These are phyloP conservation scores for Lasiurus borealis DNA, from an alignment of 2,113 vertebrate species.

Conservation along the genomic window DNA sequence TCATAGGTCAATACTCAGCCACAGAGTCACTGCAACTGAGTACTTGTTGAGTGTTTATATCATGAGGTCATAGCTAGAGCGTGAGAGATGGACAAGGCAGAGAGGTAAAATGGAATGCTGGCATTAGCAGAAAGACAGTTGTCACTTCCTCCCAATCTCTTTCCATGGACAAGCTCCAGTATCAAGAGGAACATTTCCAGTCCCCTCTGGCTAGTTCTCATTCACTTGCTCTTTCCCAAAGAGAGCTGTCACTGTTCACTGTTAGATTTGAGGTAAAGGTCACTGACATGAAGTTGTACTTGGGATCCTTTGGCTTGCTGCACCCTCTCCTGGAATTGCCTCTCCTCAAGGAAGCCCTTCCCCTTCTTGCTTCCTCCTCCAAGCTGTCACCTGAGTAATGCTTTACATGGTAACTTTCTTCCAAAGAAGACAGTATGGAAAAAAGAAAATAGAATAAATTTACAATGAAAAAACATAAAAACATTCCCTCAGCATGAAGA, in stretches of 20 bases:
- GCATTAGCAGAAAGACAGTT: not conserved
- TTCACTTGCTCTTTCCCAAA: not conserved
- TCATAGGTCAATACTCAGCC: no score
- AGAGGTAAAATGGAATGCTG: fast-evolving
- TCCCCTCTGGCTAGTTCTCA: no score
- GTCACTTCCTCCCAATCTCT: not conserved
- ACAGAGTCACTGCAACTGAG: no score
- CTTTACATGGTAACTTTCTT: not conserved
- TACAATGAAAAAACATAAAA: not conserved
- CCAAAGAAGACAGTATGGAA: fast-evolving
- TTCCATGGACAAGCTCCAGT: fast-evolving
- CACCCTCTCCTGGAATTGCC: not conserved
- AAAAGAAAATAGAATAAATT: not conserved
- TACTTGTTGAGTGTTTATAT: not conserved
- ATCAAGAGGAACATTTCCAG: fast-evolving
- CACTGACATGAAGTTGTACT: not conserved
- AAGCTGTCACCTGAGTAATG: no score
- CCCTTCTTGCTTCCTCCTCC: not conserved
- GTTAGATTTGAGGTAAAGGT: not conserved
- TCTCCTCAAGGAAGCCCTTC: not conserved
- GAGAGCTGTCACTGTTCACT: not conserved
- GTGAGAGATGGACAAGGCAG: not conserved
- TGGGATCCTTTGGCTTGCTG: not conserved
- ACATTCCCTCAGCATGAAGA: not conserved
- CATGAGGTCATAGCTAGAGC: fast-evolving